These are phyloP conservation scores for Philhelius pedissequus DNA, from an alignment of 2,888 invertebrate genomes.

Conservation along the genomic window DNA sequence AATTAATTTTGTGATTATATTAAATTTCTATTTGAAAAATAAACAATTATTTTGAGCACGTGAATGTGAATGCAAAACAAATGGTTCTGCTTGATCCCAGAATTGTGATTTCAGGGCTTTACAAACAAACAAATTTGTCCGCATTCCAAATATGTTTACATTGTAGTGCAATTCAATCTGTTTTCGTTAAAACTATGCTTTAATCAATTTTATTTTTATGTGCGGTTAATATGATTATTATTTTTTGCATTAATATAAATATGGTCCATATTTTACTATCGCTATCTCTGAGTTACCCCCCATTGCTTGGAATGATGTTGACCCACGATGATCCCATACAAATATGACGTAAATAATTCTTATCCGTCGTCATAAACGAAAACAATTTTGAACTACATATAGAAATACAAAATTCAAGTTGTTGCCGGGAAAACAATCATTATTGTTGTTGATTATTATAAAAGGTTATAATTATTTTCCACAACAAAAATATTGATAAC, in stretches of 20 bases:
- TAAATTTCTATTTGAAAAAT: no score
- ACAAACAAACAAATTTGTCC: no score
- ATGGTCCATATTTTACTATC: neutral
- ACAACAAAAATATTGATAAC: neutral
- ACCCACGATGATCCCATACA: neutral
- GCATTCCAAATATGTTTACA: neutral
- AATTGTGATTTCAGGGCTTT: no score
- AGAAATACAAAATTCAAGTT: neutral
- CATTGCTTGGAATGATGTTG: neutral
- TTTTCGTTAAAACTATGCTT: neutral
- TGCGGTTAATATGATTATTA: neutral
- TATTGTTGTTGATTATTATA: neutral
- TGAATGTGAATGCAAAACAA: no score
- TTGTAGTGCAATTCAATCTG: neutral
- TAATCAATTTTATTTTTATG: neutral
- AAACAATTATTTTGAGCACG: no score
- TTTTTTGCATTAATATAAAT: neutral
- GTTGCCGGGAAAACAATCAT: neutral
- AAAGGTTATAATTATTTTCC: neutral
- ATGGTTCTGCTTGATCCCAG: no score
- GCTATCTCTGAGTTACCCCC: constrained; percentile 10
- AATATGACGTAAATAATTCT: neutral
- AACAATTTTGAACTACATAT: neutral
- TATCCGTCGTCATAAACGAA: neutral
- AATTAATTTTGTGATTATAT: no score